phyloP scores from a whole-genome alignment of 1,140 invertebrate genomes.

The Camponotus floridanus region DNA sequence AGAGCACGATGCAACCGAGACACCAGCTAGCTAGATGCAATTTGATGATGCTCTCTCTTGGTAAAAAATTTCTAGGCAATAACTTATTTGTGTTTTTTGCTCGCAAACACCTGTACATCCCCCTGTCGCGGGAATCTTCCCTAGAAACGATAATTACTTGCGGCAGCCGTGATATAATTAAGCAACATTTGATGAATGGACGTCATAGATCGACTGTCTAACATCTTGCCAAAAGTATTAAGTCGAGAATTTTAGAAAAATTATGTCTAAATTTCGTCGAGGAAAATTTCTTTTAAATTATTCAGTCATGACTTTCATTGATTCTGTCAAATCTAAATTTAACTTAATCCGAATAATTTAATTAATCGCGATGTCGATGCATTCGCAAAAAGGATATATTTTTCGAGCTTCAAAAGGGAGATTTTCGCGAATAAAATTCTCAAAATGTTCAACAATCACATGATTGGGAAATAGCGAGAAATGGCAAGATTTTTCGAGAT shows the following conservation, averaged over 20 bases:
- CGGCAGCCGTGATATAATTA: slow-evolving; percentile 48
- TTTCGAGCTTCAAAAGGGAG: slow-evolving; percentile 48
- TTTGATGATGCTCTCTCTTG: slow-evolving; percentile 50
- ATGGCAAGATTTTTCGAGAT: slow-evolving; percentile 10
- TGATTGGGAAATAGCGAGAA: too few relatives aligned
- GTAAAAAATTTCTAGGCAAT: slow-evolving; percentile 30
- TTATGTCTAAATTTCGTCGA: too few relatives aligned
- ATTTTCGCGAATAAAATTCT: slow-evolving; percentile 30
- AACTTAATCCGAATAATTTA: neutral
- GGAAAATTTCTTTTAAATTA: neutral
- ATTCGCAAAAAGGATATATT: neutral
- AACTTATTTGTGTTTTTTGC: slow-evolving; percentile 47
- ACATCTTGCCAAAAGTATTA: slow-evolving; percentile 16
- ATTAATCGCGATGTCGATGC: too few relatives aligned
- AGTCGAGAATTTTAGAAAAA: too few relatives aligned
- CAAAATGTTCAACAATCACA: neutral
- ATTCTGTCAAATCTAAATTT: too few relatives aligned
- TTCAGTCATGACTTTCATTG: neutral
- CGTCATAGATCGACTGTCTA: slow-evolving; percentile 9
- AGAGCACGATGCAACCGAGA: slow-evolving; percentile 65
- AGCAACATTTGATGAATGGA: slow-evolving; percentile 54
- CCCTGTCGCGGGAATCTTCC: slow-evolving; percentile 29
- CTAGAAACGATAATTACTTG: slow-evolving; percentile 56
- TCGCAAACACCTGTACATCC: neutral
- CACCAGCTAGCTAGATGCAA: slow-evolving; percentile 58